Percentiles rank a stretch among this genome's conserved stretches.
Evolutionary conservation across 2,888 invertebrate genomes (phyloP).

Genomic region (Andrena chrysosceles): DNA sequence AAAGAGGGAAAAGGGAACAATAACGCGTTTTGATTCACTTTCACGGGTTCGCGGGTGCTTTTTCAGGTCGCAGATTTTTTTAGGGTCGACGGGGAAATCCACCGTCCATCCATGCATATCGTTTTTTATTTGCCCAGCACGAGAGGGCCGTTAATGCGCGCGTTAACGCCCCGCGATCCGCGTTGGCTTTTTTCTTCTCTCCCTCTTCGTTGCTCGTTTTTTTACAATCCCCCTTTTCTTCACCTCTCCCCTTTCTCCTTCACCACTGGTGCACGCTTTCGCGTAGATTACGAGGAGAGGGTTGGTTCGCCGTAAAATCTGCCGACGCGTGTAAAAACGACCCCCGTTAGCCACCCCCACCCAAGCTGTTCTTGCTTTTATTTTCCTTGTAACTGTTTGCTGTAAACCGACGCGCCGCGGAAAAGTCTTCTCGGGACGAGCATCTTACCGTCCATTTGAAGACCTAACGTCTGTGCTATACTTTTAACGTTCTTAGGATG

Average conservation of each 20-base stretch:
- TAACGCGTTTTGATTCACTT: conserved; percentile 58
- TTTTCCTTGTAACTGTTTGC: conserved; percentile 49
- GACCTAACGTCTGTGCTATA: conserved; percentile 35
- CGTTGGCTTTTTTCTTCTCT: conserved; percentile 11
- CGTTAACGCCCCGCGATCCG: conserved; percentile 65
- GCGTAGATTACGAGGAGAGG: conserved; percentile 65
- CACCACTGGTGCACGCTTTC: not conserved
- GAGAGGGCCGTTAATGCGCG: conserved; percentile 63
- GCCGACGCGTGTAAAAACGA: conserved; percentile 67
- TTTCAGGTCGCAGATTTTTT: conserved; percentile 43
- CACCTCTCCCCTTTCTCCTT: not conserved
- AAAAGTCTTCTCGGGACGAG: conserved; percentile 44
- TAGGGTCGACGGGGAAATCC: conserved; percentile 45
- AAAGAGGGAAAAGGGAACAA: not conserved
- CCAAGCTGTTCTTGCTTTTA: conserved; percentile 45
- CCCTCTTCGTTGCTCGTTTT: conserved; percentile 5
- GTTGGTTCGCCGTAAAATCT: conserved; percentile 69
- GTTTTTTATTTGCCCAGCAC: conserved; percentile 55
- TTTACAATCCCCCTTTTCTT: conserved; percentile 40
- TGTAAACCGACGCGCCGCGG: conserved; percentile 33
- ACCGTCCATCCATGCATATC: conserved; percentile 56
- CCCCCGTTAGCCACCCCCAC: conserved; percentile 42
- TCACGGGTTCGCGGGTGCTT: conserved; percentile 28
- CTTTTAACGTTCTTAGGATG: conserved; percentile 9
- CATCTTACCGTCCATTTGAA: conserved; percentile 23